Conservation (phyloP, 2,113 vertebrate species). For the Isurus oxyrinchus region DNA sequence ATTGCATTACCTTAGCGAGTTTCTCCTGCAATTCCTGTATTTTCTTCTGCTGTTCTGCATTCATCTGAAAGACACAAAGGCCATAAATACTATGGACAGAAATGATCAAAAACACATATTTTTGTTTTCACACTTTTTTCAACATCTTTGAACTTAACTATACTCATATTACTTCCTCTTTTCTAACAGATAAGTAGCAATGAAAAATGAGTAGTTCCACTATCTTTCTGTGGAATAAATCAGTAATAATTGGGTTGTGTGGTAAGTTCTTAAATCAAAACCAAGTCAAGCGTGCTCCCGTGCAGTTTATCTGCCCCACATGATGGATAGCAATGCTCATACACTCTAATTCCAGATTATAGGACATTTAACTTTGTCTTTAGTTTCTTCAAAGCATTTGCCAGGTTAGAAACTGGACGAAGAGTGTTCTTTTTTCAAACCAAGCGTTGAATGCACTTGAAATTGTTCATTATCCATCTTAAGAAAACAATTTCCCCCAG, state of each 20-base stretch:
- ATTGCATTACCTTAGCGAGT: slow-evolving; percentile 71
- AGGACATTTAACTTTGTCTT: background rate
- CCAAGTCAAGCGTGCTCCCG: background rate
- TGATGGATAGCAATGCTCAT: too few species aligned
- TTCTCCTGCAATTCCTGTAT: slow-evolving; percentile 94
- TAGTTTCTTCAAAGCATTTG: background rate
- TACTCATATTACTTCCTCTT: background rate
- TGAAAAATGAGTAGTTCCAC: background rate
- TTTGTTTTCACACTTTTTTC: background rate
- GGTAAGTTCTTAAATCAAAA: background rate
- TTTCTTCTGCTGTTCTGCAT: slow-evolving; percentile 83
- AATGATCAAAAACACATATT: background rate
- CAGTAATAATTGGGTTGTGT: background rate
- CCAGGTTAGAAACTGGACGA: background rate
- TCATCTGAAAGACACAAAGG: slow-evolving; percentile 62
- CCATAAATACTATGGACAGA: background rate
- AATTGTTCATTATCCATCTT: background rate
- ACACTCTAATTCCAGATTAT: too few species aligned
- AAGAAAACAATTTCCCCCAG: background rate
- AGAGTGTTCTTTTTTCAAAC: background rate
- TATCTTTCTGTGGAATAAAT: background rate
- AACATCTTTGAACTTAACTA: background rate
- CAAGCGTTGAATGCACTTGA: background rate
- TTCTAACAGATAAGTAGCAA: background rate
- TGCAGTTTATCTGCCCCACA: background rate